Evolutionary conservation across 2,113 vertebrate species (phyloP).

Genomic region (Pseudorhombus dupliciocellatus): DNA sequence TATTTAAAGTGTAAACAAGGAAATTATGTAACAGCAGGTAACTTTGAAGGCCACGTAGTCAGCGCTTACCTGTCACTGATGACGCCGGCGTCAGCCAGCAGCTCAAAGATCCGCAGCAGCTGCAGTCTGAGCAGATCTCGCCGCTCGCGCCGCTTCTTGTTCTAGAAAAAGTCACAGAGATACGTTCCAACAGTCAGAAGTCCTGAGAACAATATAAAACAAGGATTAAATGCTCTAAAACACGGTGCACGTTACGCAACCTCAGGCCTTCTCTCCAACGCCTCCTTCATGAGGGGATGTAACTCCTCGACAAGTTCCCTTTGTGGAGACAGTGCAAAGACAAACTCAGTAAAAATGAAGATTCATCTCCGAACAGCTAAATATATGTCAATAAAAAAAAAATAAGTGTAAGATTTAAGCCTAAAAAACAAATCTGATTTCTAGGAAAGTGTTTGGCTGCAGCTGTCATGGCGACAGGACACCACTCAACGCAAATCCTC

Average conservation of each 20-base stretch:
- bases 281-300: conserved; percentile 98
- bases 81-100: conserved; percentile 95
- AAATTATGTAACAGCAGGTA: neutral
- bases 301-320: conserved; percentile 98
- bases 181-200: neutral
- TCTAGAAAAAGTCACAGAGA: conserved; percentile 77
- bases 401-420: conserved; percentile 16
- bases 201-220: neutral
- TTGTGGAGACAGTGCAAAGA: conserved; percentile 32
- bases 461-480: conserved; percentile 84
- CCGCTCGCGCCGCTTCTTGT: conserved; percentile 95
- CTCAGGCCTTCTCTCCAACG: conserved; percentile 95
- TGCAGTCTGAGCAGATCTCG: conserved; percentile 93
- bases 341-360: conserved; percentile 4
- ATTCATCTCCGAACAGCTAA: neutral
- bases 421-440: conserved; percentile 16
- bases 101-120: conserved; percentile 94
- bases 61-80: conserved; percentile 93
- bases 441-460: conserved; percentile 20
- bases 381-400: too few relatives aligned
- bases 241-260: conserved; percentile 69
- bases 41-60: neutral
- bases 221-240: neutral
- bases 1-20: neutral
- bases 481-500: conserved; percentile 70